Percentiles rank a stretch among this genome's conserved stretches.
phyloP scores from a whole-genome alignment of 2,797 vertebrate species.

The Adelosebastes latens region DNA sequence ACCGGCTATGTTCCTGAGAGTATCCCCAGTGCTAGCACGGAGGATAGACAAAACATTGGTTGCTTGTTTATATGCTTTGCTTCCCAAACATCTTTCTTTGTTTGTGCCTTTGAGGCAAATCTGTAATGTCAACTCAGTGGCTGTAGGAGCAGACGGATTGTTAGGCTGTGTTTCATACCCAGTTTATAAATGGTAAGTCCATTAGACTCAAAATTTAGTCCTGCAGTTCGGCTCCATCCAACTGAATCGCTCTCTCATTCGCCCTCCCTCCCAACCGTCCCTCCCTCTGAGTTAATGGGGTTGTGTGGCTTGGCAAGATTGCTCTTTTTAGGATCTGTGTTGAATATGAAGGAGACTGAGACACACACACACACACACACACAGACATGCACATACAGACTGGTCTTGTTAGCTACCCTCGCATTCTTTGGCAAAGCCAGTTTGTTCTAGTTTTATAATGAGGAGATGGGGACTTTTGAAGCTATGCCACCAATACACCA shows the following conservation, averaged over 20 bases:
- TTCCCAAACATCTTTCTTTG: slow-evolving; percentile 14
- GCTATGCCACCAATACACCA: slow-evolving; percentile 58
- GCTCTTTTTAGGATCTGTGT: slow-evolving; percentile 66
- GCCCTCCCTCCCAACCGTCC: slow-evolving; percentile 19
- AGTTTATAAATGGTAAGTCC: slow-evolving; percentile 40
- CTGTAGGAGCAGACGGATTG: slow-evolving; percentile 9
- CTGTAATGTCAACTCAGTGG: not conserved
- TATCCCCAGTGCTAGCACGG: not conserved
- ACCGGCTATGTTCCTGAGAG: slow-evolving; percentile 6
- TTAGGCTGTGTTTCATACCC: slow-evolving; percentile 43
- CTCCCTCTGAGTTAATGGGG: slow-evolving; percentile 67
- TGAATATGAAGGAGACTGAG: slow-evolving; percentile 70
- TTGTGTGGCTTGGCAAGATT: slow-evolving; percentile 75
- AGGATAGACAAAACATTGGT: slow-evolving; percentile 16
- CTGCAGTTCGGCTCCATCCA: slow-evolving; percentile 29
- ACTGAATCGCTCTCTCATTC: slow-evolving; percentile 38
- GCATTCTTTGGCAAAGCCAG: slow-evolving; percentile 70
- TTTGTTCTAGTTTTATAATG: slow-evolving; percentile 81
- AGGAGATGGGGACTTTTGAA: slow-evolving; percentile 73
- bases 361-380: slow-evolving; percentile 53
- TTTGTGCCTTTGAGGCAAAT: slow-evolving; percentile 37
- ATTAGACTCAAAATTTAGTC: slow-evolving; percentile 40
- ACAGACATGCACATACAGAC: slow-evolving; percentile 63
- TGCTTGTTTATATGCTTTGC: slow-evolving; percentile 30
- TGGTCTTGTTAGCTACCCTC: slow-evolving; percentile 77